Conservation (phyloP, 1,140 invertebrate genomes). For the Drosophila ogumai region DNA sequence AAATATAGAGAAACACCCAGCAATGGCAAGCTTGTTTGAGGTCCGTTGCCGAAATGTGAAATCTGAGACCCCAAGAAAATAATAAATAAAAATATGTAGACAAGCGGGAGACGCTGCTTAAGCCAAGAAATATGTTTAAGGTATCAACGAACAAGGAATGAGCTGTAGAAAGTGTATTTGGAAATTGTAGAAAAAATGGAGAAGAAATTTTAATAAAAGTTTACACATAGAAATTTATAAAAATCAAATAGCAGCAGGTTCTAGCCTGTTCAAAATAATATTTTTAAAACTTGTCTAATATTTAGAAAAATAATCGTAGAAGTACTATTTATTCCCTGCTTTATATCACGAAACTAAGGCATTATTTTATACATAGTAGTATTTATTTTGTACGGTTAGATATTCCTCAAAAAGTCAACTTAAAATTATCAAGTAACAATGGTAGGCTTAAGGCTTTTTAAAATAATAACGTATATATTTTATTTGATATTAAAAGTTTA, state of each 20-base stretch:
- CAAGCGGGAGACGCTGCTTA: constrained; percentile 18
- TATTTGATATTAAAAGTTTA: background rate
- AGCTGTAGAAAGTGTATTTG: background rate
- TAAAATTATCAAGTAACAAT: background rate
- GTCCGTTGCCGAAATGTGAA: constrained; percentile 62
- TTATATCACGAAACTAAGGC: too few relatives aligned
- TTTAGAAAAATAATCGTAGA: too few relatives aligned
- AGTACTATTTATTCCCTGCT: too few relatives aligned
- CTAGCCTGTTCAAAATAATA: background rate
- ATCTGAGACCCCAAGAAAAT: constrained; percentile 49
- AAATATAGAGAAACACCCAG: constrained; percentile 43
- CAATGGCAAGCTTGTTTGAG: constrained; percentile 36
- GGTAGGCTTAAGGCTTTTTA: background rate
- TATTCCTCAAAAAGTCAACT: too few relatives aligned
- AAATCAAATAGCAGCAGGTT: background rate
- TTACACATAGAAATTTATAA: background rate
- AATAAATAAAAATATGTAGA: constrained; percentile 33
- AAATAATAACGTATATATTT: background rate
- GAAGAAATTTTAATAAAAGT: background rate
- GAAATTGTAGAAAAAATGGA: background rate
- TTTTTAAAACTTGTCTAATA: background rate
- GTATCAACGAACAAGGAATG: constrained; percentile 17
- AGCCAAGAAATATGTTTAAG: background rate
- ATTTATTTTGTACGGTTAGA: too few relatives aligned
- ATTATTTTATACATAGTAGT: too few relatives aligned